Evolutionary conservation across 53 echinoderm and acorn worm genomes (phyloP).

Genomic region (Apostichopus leukothele): DNA sequence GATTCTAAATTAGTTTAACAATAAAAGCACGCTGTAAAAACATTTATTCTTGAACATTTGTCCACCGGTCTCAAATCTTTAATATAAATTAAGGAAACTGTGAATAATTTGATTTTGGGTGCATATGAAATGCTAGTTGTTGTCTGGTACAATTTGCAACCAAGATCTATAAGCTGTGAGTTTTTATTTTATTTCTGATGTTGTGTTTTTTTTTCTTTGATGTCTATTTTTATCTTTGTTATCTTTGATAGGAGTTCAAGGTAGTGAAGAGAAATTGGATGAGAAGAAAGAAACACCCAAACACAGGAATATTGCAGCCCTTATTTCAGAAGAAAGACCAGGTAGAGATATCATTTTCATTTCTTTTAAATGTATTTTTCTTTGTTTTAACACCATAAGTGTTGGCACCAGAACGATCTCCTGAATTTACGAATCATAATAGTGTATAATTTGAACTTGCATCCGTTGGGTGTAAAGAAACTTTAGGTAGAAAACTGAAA

Average conservation of each 20-base stretch:
- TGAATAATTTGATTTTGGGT: too few species aligned
- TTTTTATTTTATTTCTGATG: too few species aligned
- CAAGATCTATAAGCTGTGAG: too few species aligned
- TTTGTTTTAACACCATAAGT: background rate
- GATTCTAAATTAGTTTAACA: too few species aligned
- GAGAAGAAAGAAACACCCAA: conserved; percentile 36
- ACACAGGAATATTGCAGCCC: conserved; percentile 68
- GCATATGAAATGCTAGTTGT: too few species aligned
- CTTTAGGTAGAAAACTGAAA: too few species aligned
- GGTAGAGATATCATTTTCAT: conserved; percentile 7
- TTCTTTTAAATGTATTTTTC: background rate
- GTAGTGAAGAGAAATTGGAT: conserved; percentile 4
- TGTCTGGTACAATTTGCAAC: too few species aligned
- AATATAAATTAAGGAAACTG: too few species aligned
- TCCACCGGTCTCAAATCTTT: too few species aligned
- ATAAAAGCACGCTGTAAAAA: too few species aligned
- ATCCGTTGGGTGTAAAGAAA: background rate
- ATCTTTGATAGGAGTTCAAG: background rate
- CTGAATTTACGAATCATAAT: background rate
- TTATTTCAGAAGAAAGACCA: conserved; percentile 70
- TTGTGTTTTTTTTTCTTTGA: background rate
- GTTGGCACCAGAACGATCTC: background rate
- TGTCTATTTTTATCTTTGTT: background rate
- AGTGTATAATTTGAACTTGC: background rate
- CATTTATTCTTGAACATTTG: too few species aligned